Conservation (phyloP, 2,888 invertebrate genomes). For the Orthosia cruda region DNA sequence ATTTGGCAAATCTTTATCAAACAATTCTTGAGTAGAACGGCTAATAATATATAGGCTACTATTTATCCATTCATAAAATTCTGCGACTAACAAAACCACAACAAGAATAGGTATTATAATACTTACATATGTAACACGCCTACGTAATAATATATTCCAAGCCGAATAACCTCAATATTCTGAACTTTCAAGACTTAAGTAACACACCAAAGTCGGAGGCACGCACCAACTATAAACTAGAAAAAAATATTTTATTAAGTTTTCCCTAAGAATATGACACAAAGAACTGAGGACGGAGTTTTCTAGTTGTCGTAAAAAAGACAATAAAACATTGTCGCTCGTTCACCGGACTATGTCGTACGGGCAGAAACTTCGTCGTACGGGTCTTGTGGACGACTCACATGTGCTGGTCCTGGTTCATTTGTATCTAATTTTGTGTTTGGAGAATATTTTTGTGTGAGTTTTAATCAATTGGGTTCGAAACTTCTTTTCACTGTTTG, state of each 20-base stretch:
- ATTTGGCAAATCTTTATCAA: no score
- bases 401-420: constrained; percentile 22
- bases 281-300: constrained; percentile 63
- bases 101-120: not conserved
- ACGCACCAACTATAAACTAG: constrained; percentile 68
- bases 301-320: constrained; percentile 70
- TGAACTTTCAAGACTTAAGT: constrained; percentile 55
- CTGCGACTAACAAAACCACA: not conserved
- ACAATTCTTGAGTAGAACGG: not conserved
- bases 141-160: constrained; percentile 36
- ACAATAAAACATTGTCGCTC: constrained; percentile 68
- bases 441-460: not conserved
- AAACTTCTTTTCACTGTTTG: not conserved
- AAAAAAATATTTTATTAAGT: constrained; percentile 70
- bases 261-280: constrained; percentile 69
- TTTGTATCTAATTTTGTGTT: not conserved
- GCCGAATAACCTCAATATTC: constrained; percentile 34
- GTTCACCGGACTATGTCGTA: constrained; percentile 60
- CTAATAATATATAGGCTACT: no score
- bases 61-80: not conserved
- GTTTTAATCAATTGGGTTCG: not conserved
- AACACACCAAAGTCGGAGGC: constrained; percentile 40
- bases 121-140: constrained; percentile 3
- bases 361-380: constrained; percentile 59
- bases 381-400: constrained; percentile 47